Evolutionary conservation across 2,797 vertebrate genomes (phyloP).

Genomic region (Chloroceryle inda): DNA sequence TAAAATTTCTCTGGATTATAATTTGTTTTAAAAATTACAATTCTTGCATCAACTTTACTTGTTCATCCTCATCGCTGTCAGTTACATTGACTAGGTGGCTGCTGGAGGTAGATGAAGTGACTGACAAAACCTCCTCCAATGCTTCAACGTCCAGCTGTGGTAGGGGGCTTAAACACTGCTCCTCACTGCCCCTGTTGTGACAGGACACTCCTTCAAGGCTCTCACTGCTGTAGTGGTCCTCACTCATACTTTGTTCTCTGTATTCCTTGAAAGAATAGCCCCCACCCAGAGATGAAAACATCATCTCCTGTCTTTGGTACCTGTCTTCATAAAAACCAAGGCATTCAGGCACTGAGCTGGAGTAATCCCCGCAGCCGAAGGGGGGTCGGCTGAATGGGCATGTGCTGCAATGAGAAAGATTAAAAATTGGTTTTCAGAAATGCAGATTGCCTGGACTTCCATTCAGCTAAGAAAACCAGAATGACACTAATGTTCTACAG

Average conservation of each 20-base stretch:
- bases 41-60: constrained; percentile 79
- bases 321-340: constrained; percentile 73
- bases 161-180: constrained; percentile 56
- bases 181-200: constrained; percentile 53
- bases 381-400: constrained; percentile 77
- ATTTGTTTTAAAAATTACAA: constrained; percentile 75
- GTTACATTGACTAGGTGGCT: constrained; percentile 76
- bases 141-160: constrained; percentile 64
- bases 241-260: constrained; percentile 10
- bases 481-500: not conserved
- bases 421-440: not conserved
- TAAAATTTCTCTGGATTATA: not conserved
- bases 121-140: constrained; percentile 76
- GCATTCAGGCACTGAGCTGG: constrained; percentile 73
- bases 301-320: constrained; percentile 73
- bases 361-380: constrained; percentile 73
- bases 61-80: constrained; percentile 79
- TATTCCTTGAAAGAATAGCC: constrained; percentile 71
- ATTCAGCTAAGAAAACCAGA: not conserved
- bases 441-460: not conserved
- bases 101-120: constrained; percentile 64
- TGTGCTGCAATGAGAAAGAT: constrained; percentile 74
- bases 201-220: constrained; percentile 51
- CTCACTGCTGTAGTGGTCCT: constrained; percentile 48
- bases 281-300: constrained; percentile 70